phyloP scores from a whole-genome alignment of 1,140 invertebrate species.

The Brachionus calyciflorus region DNA sequence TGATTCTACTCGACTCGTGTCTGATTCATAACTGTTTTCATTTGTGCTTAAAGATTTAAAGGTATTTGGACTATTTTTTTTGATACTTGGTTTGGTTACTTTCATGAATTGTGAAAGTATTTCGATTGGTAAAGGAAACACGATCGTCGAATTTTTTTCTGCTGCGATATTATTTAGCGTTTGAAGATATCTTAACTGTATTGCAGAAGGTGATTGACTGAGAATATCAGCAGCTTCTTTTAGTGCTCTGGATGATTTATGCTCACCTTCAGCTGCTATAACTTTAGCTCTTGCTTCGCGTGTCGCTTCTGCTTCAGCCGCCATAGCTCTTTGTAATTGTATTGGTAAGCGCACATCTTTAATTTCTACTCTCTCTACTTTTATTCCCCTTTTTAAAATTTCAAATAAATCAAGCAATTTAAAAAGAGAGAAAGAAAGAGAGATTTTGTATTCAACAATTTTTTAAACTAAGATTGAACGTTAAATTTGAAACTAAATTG shows the following conservation, averaged over 20 bases:
- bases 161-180: conserved; percentile 90
- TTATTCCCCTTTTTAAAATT: conserved; percentile 46
- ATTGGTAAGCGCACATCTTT: conserved; percentile 52
- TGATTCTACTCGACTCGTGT: background rate
- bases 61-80: background rate
- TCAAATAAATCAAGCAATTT: no score
- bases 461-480: no score
- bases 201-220: conserved; percentile 68
- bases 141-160: conserved; percentile 96
- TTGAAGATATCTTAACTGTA: conserved; percentile 75
- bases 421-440: no score
- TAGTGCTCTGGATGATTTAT: conserved; percentile 40
- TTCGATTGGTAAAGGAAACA: conserved; percentile 91
- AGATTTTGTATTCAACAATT: no score
- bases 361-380: conserved; percentile 46
- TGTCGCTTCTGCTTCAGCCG: conserved; percentile 55
- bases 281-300: conserved; percentile 57
- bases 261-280: conserved; percentile 48
- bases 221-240: conserved; percentile 47
- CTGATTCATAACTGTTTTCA: background rate
- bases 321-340: conserved; percentile 56
- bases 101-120: conserved; percentile 64
- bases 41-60: background rate
- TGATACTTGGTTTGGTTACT: background rate
- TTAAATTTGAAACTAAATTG: no score